Percentiles rank a stretch among this genome's conserved stretches.
Evolutionary conservation across 1,140 invertebrate genomes (phyloP).

Genomic region (Samia ricini): DNA sequence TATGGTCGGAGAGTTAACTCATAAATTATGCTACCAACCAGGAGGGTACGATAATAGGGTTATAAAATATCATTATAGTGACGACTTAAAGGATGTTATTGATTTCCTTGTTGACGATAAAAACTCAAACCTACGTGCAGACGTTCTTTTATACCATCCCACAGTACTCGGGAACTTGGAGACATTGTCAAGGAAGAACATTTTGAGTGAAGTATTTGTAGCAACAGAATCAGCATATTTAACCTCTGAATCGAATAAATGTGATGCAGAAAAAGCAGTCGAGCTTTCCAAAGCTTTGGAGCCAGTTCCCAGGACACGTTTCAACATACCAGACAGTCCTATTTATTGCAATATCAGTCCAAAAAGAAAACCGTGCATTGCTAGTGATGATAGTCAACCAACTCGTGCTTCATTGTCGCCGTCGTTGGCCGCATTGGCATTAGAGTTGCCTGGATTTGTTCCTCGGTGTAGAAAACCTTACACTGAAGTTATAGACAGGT

Average conservation of each 20-base stretch:
- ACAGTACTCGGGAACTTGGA: constrained; percentile 65
- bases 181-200: constrained; percentile 31
- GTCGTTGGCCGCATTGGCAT: constrained; percentile 62
- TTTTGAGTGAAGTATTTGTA: constrained; percentile 48
- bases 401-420: constrained; percentile 51
- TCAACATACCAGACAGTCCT: constrained; percentile 44
- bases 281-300: constrained; percentile 48
- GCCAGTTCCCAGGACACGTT: constrained; percentile 45
- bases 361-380: constrained; percentile 29
- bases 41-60: constrained; percentile 33
- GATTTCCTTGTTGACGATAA: constrained; percentile 55
- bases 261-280: constrained; percentile 67
- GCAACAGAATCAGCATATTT: constrained; percentile 32
- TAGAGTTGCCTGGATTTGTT: constrained; percentile 72
- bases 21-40: constrained; percentile 41
- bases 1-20: constrained; percentile 54
- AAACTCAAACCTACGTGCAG: constrained; percentile 48
- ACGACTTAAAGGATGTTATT: constrained; percentile 61
- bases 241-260: constrained; percentile 51
- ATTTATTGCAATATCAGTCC: constrained; percentile 57
- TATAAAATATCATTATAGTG: constrained; percentile 55
- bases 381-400: constrained; percentile 27
- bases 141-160: constrained; percentile 68
- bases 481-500: constrained; percentile 44
- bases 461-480: constrained; percentile 58